Evolutionary conservation across 2,888 invertebrate genomes (phyloP).

Genomic region (Antheraea assamensis): DNA sequence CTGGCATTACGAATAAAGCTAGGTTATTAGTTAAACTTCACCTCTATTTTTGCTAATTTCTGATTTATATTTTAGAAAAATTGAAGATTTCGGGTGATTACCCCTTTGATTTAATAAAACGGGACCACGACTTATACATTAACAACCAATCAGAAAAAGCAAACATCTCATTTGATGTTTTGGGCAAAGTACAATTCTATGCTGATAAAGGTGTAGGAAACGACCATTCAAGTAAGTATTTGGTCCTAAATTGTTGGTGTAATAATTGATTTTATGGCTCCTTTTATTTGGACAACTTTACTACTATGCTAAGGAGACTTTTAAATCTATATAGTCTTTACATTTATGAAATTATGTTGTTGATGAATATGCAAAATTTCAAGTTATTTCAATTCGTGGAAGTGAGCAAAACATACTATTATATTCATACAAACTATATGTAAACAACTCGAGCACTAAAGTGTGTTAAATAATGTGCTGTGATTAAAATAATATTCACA

Average conservation of each 20-base stretch:
- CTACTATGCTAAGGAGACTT: no score
- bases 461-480: not conserved
- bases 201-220: conserved; percentile 45
- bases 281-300: no score
- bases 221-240: conserved; percentile 49
- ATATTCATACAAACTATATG: not conserved
- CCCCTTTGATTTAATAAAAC: conserved; percentile 32
- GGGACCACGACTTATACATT: conserved; percentile 40
- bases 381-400: not conserved
- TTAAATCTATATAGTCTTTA: no score
- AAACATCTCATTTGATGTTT: conserved; percentile 36
- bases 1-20: not conserved
- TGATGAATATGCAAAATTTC: not conserved
- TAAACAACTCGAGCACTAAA: not conserved
- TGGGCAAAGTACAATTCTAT: conserved; percentile 36
- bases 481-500: not conserved
- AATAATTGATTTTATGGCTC: no score
- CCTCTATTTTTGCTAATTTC: not conserved
- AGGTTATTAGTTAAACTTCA: not conserved
- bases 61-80: conserved; percentile 41
- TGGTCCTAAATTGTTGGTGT: no score
- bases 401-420: not conserved
- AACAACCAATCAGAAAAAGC: conserved; percentile 30
- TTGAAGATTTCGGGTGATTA: conserved; percentile 35
- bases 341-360: not conserved